Percentiles rank a stretch among this genome's conserved stretches.
These are phyloP conservation scores for Sylvietta virens DNA, from an alignment of 2,113 vertebrate genomes.

Conservation along the genomic window DNA sequence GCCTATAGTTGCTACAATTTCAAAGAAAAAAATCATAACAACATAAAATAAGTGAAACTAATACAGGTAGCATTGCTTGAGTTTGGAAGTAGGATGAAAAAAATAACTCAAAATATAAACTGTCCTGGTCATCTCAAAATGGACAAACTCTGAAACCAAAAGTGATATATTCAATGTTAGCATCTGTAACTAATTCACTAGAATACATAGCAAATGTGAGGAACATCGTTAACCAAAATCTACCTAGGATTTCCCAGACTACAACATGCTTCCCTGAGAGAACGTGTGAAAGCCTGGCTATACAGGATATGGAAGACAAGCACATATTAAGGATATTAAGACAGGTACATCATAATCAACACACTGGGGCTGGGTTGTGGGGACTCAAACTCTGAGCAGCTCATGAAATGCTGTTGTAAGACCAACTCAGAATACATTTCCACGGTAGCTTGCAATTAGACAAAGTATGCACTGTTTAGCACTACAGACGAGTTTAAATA, in stretches of 20 bases:
- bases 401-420: neutral
- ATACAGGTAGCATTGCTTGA: neutral
- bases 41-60: neutral
- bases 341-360: neutral
- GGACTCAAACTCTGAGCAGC: neutral
- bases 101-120: neutral
- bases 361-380: neutral
- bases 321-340: no score
- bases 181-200: neutral
- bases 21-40: neutral
- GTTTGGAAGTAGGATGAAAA: neutral
- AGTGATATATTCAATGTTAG: neutral
- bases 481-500: neutral
- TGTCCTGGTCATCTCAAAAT: neutral
- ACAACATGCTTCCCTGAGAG: neutral
- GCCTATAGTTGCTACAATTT: neutral
- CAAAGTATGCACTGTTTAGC: neutral
- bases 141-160: neutral
- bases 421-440: neutral
- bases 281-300: neutral
- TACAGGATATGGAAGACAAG: rapidly evolving
- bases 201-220: neutral
- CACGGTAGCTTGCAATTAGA: neutral
- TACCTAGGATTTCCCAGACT: neutral
- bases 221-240: neutral